Evolutionary conservation across 1,140 invertebrate genomes (phyloP).

Genomic region (Drosophila pseudoananassae): DNA sequence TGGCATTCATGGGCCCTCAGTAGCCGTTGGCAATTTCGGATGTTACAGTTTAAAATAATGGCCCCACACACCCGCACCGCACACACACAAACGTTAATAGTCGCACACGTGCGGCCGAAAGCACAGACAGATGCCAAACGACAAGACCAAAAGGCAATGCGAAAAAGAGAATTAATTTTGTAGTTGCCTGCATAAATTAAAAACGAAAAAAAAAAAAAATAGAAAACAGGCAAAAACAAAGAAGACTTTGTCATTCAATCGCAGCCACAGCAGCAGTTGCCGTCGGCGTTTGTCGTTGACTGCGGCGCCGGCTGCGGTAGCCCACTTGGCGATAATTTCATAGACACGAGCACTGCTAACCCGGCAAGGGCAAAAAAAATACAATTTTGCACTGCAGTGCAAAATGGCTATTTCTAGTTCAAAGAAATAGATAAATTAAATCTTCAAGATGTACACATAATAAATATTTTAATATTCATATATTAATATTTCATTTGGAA

Average conservation of each 20-base stretch:
- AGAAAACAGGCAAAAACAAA: conserved; percentile 31
- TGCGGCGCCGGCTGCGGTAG: conserved; percentile 12
- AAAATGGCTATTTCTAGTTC: not conserved
- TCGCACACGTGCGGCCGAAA: conserved; percentile 55
- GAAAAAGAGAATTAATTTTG: conserved; percentile 68
- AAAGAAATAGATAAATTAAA: not conserved
- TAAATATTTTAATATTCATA: too few relatives aligned
- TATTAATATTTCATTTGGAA: not conserved
- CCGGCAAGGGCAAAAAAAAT: conserved; percentile 9
- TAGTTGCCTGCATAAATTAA: conserved; percentile 78
- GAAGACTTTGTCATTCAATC: conserved; percentile 65
- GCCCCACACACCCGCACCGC: conserved; percentile 8
- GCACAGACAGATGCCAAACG: conserved; percentile 33
- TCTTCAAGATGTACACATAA: too few relatives aligned
- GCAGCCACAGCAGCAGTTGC: conserved; percentile 29
- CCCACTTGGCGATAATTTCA: conserved; percentile 66
- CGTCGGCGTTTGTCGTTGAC: not conserved
- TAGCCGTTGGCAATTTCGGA: conserved; percentile 48
- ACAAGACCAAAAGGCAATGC: conserved; percentile 52
- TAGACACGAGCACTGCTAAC: conserved; percentile 51
- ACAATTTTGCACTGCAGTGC: not conserved
- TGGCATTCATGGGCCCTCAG: conserved; percentile 45
- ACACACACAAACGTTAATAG: conserved; percentile 5
- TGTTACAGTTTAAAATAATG: conserved; percentile 55
- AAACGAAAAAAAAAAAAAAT: conserved; percentile 8